These are phyloP conservation scores for Orientallactaga bullata DNA, from an alignment of 2,113 vertebrate species.

Conservation along the genomic window DNA sequence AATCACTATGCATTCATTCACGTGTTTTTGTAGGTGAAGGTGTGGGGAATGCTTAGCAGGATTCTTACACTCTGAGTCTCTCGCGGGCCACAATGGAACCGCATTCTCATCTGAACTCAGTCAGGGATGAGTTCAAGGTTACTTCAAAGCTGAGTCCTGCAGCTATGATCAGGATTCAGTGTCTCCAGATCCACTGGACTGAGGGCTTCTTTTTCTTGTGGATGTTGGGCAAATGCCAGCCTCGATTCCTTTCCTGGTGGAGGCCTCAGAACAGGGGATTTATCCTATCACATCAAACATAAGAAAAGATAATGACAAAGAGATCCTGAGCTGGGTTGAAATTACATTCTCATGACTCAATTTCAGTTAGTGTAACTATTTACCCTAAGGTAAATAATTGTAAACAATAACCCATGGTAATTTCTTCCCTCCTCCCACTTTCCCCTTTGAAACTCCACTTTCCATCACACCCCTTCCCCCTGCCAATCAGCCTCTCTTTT, in stretches of 20 bases:
- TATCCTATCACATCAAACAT: background rate
- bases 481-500: no score
- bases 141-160: background rate
- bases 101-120: background rate
- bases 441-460: no score
- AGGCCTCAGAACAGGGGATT: background rate
- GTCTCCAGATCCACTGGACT: background rate
- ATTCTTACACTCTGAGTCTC: no score
- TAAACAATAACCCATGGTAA: no score
- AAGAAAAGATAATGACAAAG: background rate
- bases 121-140: background rate
- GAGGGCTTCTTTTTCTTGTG: background rate
- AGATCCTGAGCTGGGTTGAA: background rate
- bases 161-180: background rate
- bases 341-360: background rate
- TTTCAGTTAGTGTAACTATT: background rate
- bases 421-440: no score
- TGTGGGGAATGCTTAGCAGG: background rate
- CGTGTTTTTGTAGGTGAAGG: background rate
- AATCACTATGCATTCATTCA: background rate
- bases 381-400: no score
- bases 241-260: background rate
- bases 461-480: no score
- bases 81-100: background rate
- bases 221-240: background rate